Conservation (phyloP, 2,888 invertebrate genomes). For the Chloroclysta siterata region DNA sequence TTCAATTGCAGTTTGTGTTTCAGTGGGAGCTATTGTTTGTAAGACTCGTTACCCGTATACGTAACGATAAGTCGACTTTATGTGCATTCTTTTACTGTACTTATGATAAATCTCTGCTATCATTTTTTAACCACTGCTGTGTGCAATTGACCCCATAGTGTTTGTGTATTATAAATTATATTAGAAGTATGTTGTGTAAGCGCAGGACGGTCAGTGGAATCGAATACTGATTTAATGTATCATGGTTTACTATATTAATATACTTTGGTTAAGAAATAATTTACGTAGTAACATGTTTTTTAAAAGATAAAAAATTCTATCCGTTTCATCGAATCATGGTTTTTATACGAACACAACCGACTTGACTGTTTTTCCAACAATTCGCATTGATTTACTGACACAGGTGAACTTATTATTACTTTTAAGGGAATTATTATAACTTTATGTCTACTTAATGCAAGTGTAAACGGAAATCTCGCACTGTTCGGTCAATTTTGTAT, state of each 20-base stretch:
- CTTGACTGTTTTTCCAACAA: constrained; percentile 60
- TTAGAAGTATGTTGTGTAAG: constrained; percentile 70
- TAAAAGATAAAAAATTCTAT: constrained; percentile 70
- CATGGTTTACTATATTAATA: constrained; percentile 80
- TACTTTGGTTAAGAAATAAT: constrained; percentile 82
- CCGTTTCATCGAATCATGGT: constrained; percentile 76
- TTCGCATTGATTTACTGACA: constrained; percentile 77
- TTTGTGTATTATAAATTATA: constrained; percentile 80
- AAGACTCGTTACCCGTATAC: constrained; percentile 43
- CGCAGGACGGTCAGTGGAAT: constrained; percentile 66
- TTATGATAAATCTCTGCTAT: constrained; percentile 66
- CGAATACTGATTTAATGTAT: constrained; percentile 77
- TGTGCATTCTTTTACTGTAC: constrained; percentile 62
- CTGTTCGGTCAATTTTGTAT: constrained; percentile 86
- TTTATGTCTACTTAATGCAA: constrained; percentile 85
- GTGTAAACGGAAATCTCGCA: constrained; percentile 86
- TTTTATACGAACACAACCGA: constrained; percentile 73
- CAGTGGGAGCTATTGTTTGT: constrained; percentile 33
- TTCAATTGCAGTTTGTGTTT: constrained; percentile 50
- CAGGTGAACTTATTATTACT: constrained; percentile 82
- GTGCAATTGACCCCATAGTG: constrained; percentile 74
- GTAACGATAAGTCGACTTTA: constrained; percentile 44
- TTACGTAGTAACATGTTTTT: constrained; percentile 77
- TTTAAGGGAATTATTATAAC: constrained; percentile 82
- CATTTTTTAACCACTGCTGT: constrained; percentile 70